Conservation (phyloP, 2,797 vertebrate genomes). For the Euphonia xanthogaster region DNA sequence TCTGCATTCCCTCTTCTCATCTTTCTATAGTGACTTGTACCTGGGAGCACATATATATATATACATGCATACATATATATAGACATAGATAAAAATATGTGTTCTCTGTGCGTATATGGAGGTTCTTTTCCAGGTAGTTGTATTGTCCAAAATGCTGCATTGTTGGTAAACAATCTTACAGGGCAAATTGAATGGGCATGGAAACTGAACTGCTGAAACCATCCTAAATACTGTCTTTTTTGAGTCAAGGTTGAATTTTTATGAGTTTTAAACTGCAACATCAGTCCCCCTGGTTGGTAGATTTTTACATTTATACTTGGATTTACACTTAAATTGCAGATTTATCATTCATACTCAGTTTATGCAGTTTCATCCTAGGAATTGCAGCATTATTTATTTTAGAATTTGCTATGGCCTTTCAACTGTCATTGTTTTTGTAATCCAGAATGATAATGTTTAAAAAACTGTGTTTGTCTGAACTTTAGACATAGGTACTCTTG, state of each 20-base stretch:
- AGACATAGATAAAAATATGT: not conserved
- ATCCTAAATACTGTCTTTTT: not conserved
- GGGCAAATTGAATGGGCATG: not conserved
- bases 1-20: not conserved
- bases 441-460: not conserved
- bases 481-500: not conserved
- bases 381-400: not conserved
- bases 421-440: not conserved
- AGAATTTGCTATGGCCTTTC: not conserved
- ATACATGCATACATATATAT: too few species aligned
- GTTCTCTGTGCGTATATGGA: not conserved
- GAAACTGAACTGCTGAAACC: not conserved
- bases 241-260: not conserved
- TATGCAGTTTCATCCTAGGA: not conserved
- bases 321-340: not conserved
- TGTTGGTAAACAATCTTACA: not conserved
- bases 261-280: not conserved
- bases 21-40: fast-evolving
- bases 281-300: not conserved
- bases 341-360: not conserved
- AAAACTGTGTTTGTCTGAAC: not conserved
- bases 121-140: not conserved
- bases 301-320: not conserved
- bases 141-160: not conserved
- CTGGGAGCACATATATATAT: not conserved